Evolutionary conservation across 2,113 vertebrate species (phyloP), one percentile per base, ranked within the genome.

Genomic region (Colaptes auratus): DNA sequence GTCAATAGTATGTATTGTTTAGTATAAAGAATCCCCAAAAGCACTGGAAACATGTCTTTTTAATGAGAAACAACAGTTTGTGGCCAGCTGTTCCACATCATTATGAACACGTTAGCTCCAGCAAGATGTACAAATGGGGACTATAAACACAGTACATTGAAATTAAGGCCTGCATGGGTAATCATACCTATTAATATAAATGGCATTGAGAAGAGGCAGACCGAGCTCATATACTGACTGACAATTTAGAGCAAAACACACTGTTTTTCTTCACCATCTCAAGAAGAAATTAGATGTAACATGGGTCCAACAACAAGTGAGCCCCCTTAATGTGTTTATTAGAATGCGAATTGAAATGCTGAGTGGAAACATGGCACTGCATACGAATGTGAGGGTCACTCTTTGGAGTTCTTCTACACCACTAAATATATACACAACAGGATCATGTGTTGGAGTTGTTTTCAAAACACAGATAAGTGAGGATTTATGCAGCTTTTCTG

Each of bases 21-120:
- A 88, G 82, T 88, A 79, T 75, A 96, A 95, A 97, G 88, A 95
- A 97, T 94, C 77, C 92, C 86, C 93, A 69, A 86, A 95, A 95
- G 91, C 87, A 95, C 84, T 5, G 24, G 65, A 96, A 94, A 95
- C 87, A 69, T 73, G 81, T 96, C 93, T 95, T 97, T 96, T 97
- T 96, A 97, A 97, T 59, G 76, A 97, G 96, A 96, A 97, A 91
- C 82, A 95, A 91, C 88, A 93, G 93, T 96, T 83, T 97, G 89
- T 39, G 33, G 78, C 92, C 96, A 97, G 93, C 96, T 97, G 97
- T 90, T 97, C 60, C 89, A 87, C 90, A 88, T 96, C 82, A 15
- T 96, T 95, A 95, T 44, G 65, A 97, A 67, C 82, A 95, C 14
- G 87, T 95, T 89, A 95, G 44, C 84, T 92, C 56, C 79, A 95